A percentile compares a stretch with the other conserved stretches of the same genome.
Conservation (phyloP, 2,797 vertebrate species). For the Alcedo atthis region DNA sequence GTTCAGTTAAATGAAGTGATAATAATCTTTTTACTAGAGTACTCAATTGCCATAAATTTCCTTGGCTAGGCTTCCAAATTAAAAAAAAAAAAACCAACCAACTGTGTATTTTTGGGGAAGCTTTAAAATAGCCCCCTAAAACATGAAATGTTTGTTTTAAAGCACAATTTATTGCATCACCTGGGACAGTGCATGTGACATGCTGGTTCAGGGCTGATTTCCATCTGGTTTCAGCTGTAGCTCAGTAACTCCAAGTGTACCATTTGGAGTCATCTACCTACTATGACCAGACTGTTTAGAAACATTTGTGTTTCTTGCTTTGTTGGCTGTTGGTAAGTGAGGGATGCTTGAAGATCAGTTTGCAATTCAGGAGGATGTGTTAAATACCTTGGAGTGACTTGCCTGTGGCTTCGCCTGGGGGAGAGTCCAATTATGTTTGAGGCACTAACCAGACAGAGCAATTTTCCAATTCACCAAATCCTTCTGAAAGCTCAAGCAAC, state of each 20-base stretch:
- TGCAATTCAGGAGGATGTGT: neutral
- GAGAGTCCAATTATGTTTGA: fast-evolving
- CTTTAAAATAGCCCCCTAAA: neutral
- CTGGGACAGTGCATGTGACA: fast-evolving
- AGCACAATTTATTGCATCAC: neutral
- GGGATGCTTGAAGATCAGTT: neutral
- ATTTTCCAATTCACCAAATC: neutral
- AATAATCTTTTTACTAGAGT: slow-evolving; percentile 1
- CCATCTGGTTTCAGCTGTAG: neutral
- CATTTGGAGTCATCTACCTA: neutral
- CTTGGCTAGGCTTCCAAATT: slow-evolving; percentile 25
- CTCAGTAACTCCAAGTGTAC: neutral
- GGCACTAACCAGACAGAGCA: neutral
- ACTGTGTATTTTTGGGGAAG: neutral
- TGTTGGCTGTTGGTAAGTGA: neutral
- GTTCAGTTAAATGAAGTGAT: slow-evolving; percentile 22
- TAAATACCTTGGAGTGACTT: neutral
- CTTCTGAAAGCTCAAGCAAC: neutral
- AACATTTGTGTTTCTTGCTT: neutral
- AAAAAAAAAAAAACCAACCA: neutral
- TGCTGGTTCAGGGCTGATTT: neutral
- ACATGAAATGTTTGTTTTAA: neutral
- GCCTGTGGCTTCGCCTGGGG: neutral
- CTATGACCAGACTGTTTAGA: neutral
- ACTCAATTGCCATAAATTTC: neutral